Evolutionary conservation across 2,888 invertebrate genomes (phyloP).

Genomic region (Eupithecia subfuscata): DNA sequence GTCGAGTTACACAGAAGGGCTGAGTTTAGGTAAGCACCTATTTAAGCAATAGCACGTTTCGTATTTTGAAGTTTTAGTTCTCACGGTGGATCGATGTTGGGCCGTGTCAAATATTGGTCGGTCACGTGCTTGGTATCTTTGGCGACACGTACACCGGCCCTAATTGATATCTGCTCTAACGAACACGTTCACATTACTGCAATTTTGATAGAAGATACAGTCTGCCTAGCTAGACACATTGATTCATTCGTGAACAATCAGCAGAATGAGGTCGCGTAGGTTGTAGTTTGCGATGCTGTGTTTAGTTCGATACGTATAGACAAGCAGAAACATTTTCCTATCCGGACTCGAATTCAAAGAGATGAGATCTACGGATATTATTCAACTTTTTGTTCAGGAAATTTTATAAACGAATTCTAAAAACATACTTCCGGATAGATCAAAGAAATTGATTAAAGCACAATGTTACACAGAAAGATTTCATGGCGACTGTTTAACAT

Average conservation of each 20-base stretch:
- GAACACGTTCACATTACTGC: slow-evolving; percentile 61
- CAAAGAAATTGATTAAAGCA: slow-evolving; percentile 49
- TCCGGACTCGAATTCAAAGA: neutral
- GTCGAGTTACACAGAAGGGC: slow-evolving; percentile 59
- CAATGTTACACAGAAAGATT: slow-evolving; percentile 58
- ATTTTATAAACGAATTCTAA: neutral
- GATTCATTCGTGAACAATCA: slow-evolving; percentile 14
- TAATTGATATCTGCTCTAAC: slow-evolving; percentile 76
- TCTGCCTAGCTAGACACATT: slow-evolving; percentile 15
- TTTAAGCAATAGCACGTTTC: slow-evolving; percentile 80
- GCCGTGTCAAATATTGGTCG: slow-evolving; percentile 33
- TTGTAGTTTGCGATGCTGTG: neutral
- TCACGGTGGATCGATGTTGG: slow-evolving; percentile 44
- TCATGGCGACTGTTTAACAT: slow-evolving; percentile 67
- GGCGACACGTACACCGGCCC: slow-evolving; percentile 63
- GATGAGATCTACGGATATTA: neutral
- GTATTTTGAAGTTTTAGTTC: slow-evolving; percentile 67
- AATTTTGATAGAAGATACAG: slow-evolving; percentile 57
- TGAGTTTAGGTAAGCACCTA: slow-evolving; percentile 71
- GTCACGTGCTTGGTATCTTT: slow-evolving; percentile 59
- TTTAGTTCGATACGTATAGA: neutral
- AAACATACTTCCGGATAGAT: slow-evolving; percentile 26
- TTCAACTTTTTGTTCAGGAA: neutral
- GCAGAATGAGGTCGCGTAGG: slow-evolving; percentile 31
- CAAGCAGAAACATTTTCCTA: neutral